Evolutionary conservation across 2,113 vertebrate species (phyloP).

Genomic region (Callopanchax toddi): DNA sequence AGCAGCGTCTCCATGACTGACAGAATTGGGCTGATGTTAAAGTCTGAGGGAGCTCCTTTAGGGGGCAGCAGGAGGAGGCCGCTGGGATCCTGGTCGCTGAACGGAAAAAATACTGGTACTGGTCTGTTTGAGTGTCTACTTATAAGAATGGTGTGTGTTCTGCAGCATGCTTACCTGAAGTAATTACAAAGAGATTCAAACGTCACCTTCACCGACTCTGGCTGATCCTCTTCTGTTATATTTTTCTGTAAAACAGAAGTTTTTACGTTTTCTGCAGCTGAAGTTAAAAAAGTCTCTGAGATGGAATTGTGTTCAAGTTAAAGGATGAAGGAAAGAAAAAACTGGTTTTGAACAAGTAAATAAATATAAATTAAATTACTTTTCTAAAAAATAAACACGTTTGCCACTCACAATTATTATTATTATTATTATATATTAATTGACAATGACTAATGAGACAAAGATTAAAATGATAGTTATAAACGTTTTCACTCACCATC

Average conservation of each 20-base stretch:
- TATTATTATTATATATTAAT: too few species aligned
- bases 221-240: slow-evolving; percentile 90
- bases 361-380: too few species aligned
- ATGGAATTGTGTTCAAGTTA: too few species aligned
- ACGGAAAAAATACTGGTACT: slow-evolving; percentile 17
- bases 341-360: too few species aligned
- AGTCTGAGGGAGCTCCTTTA: slow-evolving; percentile 82
- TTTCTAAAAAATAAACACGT: too few species aligned
- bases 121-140: background rate
- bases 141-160: background rate
- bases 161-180: slow-evolving; percentile 91
- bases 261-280: background rate
- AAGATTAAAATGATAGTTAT: background rate
- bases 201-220: slow-evolving; percentile 89
- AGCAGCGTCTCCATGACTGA: slow-evolving; percentile 91
- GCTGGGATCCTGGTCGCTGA: slow-evolving; percentile 91
- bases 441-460: background rate
- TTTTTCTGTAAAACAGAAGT: slow-evolving; percentile 83
- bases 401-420: too few species aligned
- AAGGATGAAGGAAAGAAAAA: background rate
- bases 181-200: slow-evolving; percentile 94
- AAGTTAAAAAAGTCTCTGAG: too few species aligned
- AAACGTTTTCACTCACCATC: slow-evolving; percentile 82
- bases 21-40: slow-evolving; percentile 85
- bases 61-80: slow-evolving; percentile 92